Percentiles rank a stretch among this genome's conserved stretches.
These are phyloP conservation scores for Amphimedon queenslandica DNA, from an alignment of 37 sponge, comb jelly and placozoan genomes.

Conservation along the genomic window DNA sequence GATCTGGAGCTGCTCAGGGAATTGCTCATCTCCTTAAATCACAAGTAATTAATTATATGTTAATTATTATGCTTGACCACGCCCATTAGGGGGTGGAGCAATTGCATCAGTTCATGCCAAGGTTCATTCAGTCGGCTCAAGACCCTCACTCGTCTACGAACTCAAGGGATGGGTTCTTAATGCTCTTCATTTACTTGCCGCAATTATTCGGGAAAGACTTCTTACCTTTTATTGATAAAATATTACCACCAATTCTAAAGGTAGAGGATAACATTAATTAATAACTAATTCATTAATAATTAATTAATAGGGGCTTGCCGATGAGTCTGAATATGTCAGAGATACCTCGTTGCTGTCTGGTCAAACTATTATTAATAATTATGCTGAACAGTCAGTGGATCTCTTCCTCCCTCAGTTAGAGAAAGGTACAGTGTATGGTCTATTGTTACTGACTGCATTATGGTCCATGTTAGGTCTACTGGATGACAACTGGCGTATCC, in stretches of 20 bases:
- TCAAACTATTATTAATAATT: constrained; percentile 79
- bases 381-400: constrained; percentile 87
- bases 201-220: constrained; percentile 77
- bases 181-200: constrained; percentile 94
- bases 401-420: constrained; percentile 92
- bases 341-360: constrained; percentile 90
- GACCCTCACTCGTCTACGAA: constrained; percentile 56
- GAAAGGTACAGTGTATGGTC: neutral
- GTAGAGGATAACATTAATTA: constrained; percentile 28
- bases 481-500: constrained; percentile 97
- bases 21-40: constrained; percentile 56
- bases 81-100: constrained; percentile 50
- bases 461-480: constrained; percentile 43
- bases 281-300: neutral
- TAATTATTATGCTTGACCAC: neutral
- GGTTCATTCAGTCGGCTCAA: constrained; percentile 63
- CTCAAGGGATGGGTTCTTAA: constrained; percentile 91
- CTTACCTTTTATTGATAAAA: constrained; percentile 55
- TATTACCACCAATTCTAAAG: constrained; percentile 87
- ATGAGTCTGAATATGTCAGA: constrained; percentile 92
- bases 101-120: constrained; percentile 73
- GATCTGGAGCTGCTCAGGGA: constrained; percentile 97
- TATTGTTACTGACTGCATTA: neutral
- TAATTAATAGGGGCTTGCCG: constrained; percentile 96
- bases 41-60: constrained; percentile 5